Conservation (phyloP, 2,113 vertebrate genomes). For the human (Homo sapiens) region GRCh38 chr16:83996001-83996500, state of each 20-base stretch:
- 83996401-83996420: neutral
- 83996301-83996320: accelerated
- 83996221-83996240: accelerated
- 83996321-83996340: neutral
- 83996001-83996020: neutral
- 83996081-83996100: neutral
- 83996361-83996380: accelerated
- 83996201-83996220: neutral
- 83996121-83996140: accelerated
- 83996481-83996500: accelerated
- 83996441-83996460: neutral
- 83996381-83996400: neutral
- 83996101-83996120: neutral
- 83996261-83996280: too few relatives aligned
- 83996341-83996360: accelerated
- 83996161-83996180: neutral
- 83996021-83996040: neutral
- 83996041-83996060: neutral
- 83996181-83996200: accelerated
- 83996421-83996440: accelerated
- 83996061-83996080: neutral
- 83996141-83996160: accelerated
- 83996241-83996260: neutral
- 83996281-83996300: too few relatives aligned
- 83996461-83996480: accelerated